Percentiles rank a stretch among this genome's conserved stretches.
Conservation (phyloP, 2,113 vertebrate genomes). For the Callithrix jacchus region DNA sequence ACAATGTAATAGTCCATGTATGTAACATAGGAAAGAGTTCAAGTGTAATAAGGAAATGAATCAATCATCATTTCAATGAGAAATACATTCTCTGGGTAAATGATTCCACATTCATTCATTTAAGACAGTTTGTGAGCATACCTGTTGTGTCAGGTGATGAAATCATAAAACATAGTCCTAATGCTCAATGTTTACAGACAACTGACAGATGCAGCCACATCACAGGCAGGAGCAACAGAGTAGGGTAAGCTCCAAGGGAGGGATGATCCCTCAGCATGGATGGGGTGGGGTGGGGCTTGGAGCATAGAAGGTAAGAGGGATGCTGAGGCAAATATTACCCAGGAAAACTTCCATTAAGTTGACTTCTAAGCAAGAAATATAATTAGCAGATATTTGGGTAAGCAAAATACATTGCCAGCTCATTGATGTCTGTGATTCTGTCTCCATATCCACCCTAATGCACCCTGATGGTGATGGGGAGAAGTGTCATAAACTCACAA, state of each 20-base stretch:
- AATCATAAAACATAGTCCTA: not conserved
- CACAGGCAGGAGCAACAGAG: not conserved
- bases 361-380: not conserved
- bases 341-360: not conserved
- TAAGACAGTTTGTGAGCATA: not conserved
- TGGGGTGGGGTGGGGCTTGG: not conserved
- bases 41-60: not conserved
- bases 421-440: not conserved
- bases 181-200: not conserved
- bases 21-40: not conserved
- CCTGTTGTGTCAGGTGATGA: not conserved
- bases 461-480: not conserved
- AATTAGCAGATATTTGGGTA: not conserved
- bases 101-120: not conserved
- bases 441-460: not conserved
- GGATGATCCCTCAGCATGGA: not conserved
- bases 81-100: not conserved
- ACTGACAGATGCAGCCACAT: not conserved
- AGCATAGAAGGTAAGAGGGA: too few species aligned
- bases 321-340: not conserved
- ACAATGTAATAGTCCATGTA: accelerated
- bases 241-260: not conserved
- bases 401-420: not conserved
- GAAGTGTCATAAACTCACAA: too few species aligned
- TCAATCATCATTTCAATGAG: not conserved